phyloP scores from a whole-genome alignment of 2,797 vertebrate genomes.

The Nannoperca australis region DNA sequence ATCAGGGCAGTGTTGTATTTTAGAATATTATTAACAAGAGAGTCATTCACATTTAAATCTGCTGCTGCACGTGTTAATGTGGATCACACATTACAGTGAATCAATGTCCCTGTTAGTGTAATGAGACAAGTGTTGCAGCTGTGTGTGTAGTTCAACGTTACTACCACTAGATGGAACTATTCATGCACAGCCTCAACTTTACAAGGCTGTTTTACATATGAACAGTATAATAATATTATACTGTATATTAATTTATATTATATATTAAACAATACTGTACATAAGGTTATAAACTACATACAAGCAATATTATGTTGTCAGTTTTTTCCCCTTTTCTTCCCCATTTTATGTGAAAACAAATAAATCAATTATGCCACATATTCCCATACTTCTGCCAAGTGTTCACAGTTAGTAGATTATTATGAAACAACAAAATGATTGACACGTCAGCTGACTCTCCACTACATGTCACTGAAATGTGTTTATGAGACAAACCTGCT shows the following conservation, averaged over 20 bases:
- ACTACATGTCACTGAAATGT: too few relatives aligned
- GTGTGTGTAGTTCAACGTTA: background rate
- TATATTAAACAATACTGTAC: too few relatives aligned
- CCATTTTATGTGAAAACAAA: background rate
- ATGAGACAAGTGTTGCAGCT: background rate
- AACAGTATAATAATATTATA: background rate
- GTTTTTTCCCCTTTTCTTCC: background rate
- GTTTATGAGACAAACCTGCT: too few relatives aligned
- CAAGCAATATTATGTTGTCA: background rate
- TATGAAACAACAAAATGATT: background rate
- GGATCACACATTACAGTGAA: background rate
- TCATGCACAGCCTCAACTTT: background rate
- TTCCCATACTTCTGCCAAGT: background rate
- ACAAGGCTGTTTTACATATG: background rate
- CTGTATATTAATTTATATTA: too few relatives aligned
- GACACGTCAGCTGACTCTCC: too few relatives aligned
- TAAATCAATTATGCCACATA: background rate
- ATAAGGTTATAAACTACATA: too few relatives aligned
- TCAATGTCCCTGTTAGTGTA: background rate
- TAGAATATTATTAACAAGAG: background rate
- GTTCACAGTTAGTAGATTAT: background rate
- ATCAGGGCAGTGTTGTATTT: background rate
- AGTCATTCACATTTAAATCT: background rate
- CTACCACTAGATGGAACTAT: slow-evolving; percentile 46
- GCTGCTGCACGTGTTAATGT: background rate